phyloP scores from a whole-genome alignment of 2,888 invertebrate species.

The Callyntrura sp. region DNA sequence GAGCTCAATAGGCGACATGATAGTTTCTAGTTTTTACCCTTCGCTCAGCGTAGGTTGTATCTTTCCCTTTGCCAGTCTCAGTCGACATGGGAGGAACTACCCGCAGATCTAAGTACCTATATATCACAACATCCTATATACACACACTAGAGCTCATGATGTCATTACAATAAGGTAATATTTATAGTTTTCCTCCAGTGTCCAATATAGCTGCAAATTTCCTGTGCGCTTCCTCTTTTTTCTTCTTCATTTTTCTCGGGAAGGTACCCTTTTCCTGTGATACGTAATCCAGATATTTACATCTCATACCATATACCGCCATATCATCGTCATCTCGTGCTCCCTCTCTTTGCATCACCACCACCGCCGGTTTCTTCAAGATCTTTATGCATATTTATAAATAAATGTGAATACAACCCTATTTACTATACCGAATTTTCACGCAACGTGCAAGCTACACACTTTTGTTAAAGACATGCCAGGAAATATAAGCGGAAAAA shows the following conservation, averaged over 20 bases:
- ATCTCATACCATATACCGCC: neutral
- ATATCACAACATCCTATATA: neutral
- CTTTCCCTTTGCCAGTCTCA: neutral
- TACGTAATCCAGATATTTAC: conserved; percentile 45
- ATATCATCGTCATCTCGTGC: neutral
- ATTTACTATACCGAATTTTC: neutral
- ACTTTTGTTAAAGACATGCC: neutral
- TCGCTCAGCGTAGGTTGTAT: neutral
- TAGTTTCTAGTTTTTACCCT: no score
- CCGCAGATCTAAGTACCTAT: neutral
- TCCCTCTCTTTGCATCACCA: no score
- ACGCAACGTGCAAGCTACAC: neutral
- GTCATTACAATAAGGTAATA: conserved; percentile 32
- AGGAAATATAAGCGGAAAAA: neutral
- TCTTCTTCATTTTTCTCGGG: conserved; percentile 20
- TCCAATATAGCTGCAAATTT: conserved; percentile 73
- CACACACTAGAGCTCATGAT: conserved; percentile 11
- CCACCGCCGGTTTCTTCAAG: no score
- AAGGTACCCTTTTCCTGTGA: conserved; percentile 45
- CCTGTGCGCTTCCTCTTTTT: conserved; percentile 59
- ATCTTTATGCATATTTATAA: conserved; percentile 17
- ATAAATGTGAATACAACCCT: neutral
- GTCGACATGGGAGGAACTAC: neutral
- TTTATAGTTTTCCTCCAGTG: conserved; percentile 65
- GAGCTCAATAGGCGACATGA: neutral